Percentiles rank a stretch among this genome's conserved stretches.
phyloP scores from a whole-genome alignment of 2,888 invertebrate species.

The Lepidocyrtoides sp. region DNA sequence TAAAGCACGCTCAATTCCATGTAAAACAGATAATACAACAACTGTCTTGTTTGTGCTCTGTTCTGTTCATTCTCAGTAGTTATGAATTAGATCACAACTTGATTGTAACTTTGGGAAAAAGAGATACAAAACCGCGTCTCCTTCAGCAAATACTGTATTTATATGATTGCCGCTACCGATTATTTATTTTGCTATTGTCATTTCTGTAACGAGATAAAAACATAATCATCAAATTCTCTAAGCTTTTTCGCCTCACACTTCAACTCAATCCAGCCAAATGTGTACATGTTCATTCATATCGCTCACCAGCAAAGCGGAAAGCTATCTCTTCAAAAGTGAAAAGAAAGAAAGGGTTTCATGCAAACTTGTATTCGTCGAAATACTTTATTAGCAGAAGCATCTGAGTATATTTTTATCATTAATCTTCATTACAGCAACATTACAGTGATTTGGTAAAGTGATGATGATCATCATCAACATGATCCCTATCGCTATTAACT shows the following conservation, averaged over 20 bases:
- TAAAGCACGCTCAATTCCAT: slow-evolving; percentile 1
- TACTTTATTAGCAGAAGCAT: background rate
- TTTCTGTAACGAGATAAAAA: slow-evolving; percentile 24
- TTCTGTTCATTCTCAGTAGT: background rate
- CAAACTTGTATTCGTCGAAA: background rate
- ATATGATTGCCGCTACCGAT: background rate
- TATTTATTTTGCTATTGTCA: slow-evolving; percentile 11
- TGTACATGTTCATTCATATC: background rate
- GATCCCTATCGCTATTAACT: background rate
- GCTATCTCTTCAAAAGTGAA: background rate
- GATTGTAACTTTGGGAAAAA: background rate
- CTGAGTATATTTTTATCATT: slow-evolving; percentile 73
- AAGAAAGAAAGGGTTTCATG: slow-evolving; percentile 10
- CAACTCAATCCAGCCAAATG: background rate
- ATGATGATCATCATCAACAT: slow-evolving; percentile 16
- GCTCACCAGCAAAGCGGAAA: background rate
- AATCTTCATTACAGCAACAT: slow-evolving; percentile 68
- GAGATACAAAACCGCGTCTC: slow-evolving; percentile 17
- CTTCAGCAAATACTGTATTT: background rate
- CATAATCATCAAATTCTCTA: slow-evolving; percentile 31
- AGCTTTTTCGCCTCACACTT: background rate
- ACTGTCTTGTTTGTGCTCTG: background rate
- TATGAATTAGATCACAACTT: slow-evolving; percentile 1
- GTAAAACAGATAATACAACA: background rate
- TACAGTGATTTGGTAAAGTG: slow-evolving; percentile 37